Base-by-base conservation (phyloP, 1,140 invertebrate species). In the Cepaea nemoralis region DNA sequence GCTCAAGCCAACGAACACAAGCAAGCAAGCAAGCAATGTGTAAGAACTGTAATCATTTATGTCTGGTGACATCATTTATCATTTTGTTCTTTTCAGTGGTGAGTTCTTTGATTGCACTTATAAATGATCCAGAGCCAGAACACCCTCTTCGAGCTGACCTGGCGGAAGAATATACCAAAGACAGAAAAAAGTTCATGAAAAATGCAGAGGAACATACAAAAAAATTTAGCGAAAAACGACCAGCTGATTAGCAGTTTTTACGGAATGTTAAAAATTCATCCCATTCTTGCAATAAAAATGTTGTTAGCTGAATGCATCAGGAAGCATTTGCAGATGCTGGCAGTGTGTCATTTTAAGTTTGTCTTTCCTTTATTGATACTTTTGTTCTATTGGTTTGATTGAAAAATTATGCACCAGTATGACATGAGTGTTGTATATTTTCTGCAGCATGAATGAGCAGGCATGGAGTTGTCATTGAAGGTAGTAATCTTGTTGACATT, bases 181-280 rank as follows among this genome's bases (percentile, higher is more conserved):
- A 99, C 92, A 94, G 94, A 86, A 99, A 99, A 93, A 99, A 99
- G 91, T 99, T 99, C 91, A 93, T 97, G 85, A 99, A 99, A 93
- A 99, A 98, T 93, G 98, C 98, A 59, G 98, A 99, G 91, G 98
- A 99, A 86, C 97, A 96, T 90, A 99, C 98, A 86, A 98, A 99
- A 93, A 99, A 99, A 92, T 94, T 98, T 92, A 95, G 96, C 91
- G 98, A 99, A 93, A 99, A 98, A 91, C 94, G 98, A 93, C 97
- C 96, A 85, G 92, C 95, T 70, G 96, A 96, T 92, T 96, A 96
- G 93, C 45, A 31, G 33, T 63, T 33, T 24, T 42, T 40, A 42
- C 82, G 24, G 31, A 70, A 40, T 24, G 22, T 59, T 22, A 59
- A 40, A 70, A 70, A 50, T 33, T 33, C 37, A 19, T 27, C 50